Evolutionary conservation across 1,140 invertebrate species (phyloP).

Genomic region (Drosophila guanche): DNA sequence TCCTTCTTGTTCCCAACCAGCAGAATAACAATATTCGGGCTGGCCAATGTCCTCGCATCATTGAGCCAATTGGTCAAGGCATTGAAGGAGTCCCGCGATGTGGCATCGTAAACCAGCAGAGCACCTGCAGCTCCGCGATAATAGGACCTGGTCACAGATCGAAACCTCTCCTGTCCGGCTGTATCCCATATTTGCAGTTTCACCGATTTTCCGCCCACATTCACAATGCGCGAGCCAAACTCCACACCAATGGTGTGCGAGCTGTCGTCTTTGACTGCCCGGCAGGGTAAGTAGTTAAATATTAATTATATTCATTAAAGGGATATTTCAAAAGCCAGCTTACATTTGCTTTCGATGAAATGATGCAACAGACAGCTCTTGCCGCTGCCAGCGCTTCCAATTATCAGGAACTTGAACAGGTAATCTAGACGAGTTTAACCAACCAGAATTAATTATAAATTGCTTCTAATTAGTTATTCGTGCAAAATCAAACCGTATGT

Average conservation of each 20-base stretch:
- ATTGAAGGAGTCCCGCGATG: slow-evolving; percentile 93
- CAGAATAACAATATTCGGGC: slow-evolving; percentile 92
- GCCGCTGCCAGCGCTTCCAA: slow-evolving; percentile 92
- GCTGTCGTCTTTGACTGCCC: slow-evolving; percentile 89
- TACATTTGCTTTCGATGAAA: slow-evolving; percentile 96
- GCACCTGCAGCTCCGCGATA: slow-evolving; percentile 94
- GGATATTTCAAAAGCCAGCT: slow-evolving; percentile 79
- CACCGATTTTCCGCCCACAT: slow-evolving; percentile 92
- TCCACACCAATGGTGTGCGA: slow-evolving; percentile 94
- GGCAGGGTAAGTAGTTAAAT: neutral
- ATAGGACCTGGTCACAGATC: slow-evolving; percentile 92
- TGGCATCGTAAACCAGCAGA: slow-evolving; percentile 93
- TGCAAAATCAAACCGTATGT: slow-evolving; percentile 74
- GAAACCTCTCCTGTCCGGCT: slow-evolving; percentile 84
- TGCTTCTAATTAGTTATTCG: slow-evolving; percentile 22
- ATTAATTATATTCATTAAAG: neutral
- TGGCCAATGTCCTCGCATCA: slow-evolving; percentile 93
- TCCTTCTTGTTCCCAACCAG: slow-evolving; percentile 94
- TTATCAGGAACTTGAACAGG: slow-evolving; percentile 93
- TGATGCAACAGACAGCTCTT: slow-evolving; percentile 95
- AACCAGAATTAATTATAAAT: slow-evolving; percentile 33
- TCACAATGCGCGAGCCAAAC: slow-evolving; percentile 95
- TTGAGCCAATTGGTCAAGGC: slow-evolving; percentile 93
- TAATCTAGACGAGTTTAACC: slow-evolving; percentile 86
- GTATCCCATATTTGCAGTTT: slow-evolving; percentile 95